These are phyloP conservation scores for Aurelia sp. DNA, from an alignment of 30 jellyfish, hydroid and myxozoan species.

Conservation along the genomic window DNA sequence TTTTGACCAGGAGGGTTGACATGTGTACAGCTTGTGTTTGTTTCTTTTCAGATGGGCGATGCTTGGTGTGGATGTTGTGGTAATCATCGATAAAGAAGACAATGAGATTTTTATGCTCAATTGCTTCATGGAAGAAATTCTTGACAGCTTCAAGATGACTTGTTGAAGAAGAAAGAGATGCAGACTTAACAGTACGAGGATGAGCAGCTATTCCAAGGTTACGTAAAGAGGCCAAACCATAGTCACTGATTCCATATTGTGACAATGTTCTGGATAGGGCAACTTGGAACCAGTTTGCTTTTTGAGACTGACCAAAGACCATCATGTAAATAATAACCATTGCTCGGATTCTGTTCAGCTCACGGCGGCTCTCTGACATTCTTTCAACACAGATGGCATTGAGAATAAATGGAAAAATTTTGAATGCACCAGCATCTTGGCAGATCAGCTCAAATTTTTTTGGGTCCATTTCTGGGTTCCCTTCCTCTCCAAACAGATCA, in stretches of 20 bases:
- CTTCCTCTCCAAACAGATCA: conserved; percentile 45
- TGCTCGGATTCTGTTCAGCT: conserved; percentile 4
- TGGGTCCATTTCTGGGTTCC: conserved; percentile 58
- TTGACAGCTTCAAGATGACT: conserved; percentile 15
- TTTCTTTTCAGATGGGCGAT: conserved; percentile 26
- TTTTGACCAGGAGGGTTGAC: conserved; percentile 18
- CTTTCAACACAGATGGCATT: conserved; percentile 34
- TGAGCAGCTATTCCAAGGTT: conserved; percentile 48
- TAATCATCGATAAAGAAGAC: conserved; percentile 37
- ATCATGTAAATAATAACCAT: conserved; percentile 2
- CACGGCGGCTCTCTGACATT: conserved; percentile 22
- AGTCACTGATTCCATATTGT: conserved; percentile 25
- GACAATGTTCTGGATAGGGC: conserved; percentile 38
- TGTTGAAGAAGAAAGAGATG: conserved; percentile 32
- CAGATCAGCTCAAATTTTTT: conserved; percentile 26
- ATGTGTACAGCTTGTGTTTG: conserved; percentile 26
- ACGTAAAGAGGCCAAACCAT: conserved; percentile 29
- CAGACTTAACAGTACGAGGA: conserved; percentile 45
- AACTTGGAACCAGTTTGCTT: conserved; percentile 48
- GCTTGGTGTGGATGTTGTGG: conserved; percentile 27
- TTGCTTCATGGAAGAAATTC: conserved; percentile 33
- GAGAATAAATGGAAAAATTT: conserved; percentile 10
- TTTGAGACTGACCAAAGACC: conserved; percentile 24
- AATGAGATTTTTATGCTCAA: conserved; percentile 1
- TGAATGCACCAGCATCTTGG: conserved; percentile 30